These are phyloP conservation scores for Cantharis rustica DNA, from an alignment of 2,888 invertebrate species.

Conservation along the genomic window DNA sequence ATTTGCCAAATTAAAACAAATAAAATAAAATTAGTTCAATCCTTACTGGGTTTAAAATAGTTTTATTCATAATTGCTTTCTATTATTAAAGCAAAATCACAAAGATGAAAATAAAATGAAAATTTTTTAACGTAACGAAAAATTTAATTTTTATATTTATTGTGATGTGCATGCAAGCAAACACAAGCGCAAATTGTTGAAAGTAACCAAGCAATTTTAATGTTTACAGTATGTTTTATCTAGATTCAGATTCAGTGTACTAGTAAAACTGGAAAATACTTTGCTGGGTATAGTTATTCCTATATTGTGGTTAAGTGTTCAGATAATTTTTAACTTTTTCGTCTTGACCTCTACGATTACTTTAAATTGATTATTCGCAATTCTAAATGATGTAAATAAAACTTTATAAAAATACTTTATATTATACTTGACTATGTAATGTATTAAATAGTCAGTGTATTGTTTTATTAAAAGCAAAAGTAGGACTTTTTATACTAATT, in stretches of 20 bases:
- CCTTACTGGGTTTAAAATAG: slow-evolving; percentile 16
- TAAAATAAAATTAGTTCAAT: not conserved
- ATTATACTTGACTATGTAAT: too few relatives aligned
- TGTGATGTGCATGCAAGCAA: not conserved
- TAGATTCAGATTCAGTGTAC: not conserved
- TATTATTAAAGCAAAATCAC: not conserved
- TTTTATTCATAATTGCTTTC: not conserved
- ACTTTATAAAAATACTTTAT: not conserved
- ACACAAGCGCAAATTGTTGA: not conserved
- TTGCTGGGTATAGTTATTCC: not conserved
- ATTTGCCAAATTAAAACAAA: not conserved
- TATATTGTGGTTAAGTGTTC: not conserved
- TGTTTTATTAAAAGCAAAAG: too few relatives aligned
- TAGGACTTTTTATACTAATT: too few relatives aligned
- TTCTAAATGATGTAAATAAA: not conserved
- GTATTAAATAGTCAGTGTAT: too few relatives aligned
- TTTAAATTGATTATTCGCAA: not conserved
- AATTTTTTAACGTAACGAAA: too few relatives aligned
- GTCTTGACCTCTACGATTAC: not conserved
- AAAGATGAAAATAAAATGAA: not conserved
- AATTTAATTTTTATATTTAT: not conserved
- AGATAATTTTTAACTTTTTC: not conserved
- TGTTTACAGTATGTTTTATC: not conserved
- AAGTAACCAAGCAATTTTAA: not conserved
- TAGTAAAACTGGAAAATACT: not conserved